A percentile compares a stretch with the other conserved stretches of the same genome.
phyloP scores from a whole-genome alignment of 2,797 vertebrate species.

The Neostethus bicornis region DNA sequence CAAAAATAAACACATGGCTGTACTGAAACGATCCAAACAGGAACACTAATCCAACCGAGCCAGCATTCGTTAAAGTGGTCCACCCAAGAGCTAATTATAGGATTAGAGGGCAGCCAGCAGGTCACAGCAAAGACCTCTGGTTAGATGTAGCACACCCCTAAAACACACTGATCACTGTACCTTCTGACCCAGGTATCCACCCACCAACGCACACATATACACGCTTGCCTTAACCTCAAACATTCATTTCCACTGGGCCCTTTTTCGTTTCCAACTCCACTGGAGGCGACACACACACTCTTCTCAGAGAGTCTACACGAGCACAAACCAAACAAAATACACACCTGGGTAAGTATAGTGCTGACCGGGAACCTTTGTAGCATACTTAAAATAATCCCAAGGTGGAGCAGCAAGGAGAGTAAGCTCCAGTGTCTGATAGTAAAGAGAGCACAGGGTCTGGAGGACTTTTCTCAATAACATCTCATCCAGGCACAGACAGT shows the following conservation, averaged over 20 bases:
- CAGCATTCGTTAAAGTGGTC: constrained; percentile 77
- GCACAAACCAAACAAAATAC: constrained; percentile 41
- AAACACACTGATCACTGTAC: constrained; percentile 65
- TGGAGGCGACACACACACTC: constrained; percentile 21
- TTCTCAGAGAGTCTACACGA: constrained; percentile 24
- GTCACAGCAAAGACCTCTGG: constrained; percentile 53
- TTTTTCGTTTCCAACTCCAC: constrained; percentile 40
- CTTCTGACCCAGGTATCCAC: constrained; percentile 69
- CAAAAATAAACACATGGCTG: constrained; percentile 72
- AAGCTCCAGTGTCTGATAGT: constrained; percentile 49
- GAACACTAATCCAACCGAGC: constrained; percentile 69
- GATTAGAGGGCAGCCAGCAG: constrained; percentile 57
- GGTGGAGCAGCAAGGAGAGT: constrained; percentile 50
- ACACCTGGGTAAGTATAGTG: constrained; percentile 70
- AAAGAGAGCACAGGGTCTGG: constrained; percentile 42
- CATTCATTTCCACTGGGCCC: constrained; percentile 63
- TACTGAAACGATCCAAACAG: constrained; percentile 65
- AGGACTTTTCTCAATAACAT: constrained; percentile 68
- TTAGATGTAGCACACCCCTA: constrained; percentile 49
- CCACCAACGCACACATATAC: constrained; percentile 40
- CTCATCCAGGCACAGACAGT: constrained; percentile 72
- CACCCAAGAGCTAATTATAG: constrained; percentile 78
- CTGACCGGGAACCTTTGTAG: constrained; percentile 58
- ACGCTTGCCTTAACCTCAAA: constrained; percentile 55
- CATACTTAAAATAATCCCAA: constrained; percentile 70